These are phyloP conservation scores for Trachythela sp. DNA, from an alignment of 64 coral and sea anemone genomes.

Conservation along the genomic window DNA sequence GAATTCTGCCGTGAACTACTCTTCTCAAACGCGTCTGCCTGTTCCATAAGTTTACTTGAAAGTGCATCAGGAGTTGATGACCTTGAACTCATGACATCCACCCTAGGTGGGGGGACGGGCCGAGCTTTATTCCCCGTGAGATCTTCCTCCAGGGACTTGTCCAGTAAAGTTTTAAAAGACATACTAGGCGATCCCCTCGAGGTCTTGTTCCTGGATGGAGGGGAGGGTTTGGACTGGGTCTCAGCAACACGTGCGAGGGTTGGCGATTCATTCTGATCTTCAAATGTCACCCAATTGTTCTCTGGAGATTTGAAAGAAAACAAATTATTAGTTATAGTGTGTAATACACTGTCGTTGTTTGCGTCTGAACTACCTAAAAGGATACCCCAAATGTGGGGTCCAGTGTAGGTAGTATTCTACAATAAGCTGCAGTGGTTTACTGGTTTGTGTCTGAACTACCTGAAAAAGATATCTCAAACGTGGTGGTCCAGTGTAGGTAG, in stretches of 20 bases:
- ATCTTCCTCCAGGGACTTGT: background rate
- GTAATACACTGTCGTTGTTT: background rate
- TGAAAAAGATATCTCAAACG: too few species aligned
- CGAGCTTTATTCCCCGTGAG: background rate
- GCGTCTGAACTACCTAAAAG: background rate
- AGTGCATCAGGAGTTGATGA: background rate
- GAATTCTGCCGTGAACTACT: background rate
- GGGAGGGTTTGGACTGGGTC: background rate
- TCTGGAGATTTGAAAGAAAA: background rate
- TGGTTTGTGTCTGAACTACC: too few species aligned
- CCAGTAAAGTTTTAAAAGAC: background rate
- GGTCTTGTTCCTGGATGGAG: background rate
- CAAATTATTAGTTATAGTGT: background rate
- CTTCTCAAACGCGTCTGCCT: background rate
- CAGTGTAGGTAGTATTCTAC: too few species aligned
- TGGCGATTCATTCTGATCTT: background rate
- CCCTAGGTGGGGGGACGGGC: background rate
- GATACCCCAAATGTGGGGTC: too few species aligned
- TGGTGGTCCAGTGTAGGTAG: too few species aligned
- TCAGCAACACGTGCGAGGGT: background rate
- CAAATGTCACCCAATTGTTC: conserved; percentile 4
- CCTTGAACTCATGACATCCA: background rate
- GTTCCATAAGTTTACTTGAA: background rate
- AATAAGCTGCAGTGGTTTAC: too few species aligned
- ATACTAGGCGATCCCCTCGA: background rate